Evolutionary conservation across 2,888 invertebrate genomes (phyloP).

Genomic region (Cyrtodaria siliqua): DNA sequence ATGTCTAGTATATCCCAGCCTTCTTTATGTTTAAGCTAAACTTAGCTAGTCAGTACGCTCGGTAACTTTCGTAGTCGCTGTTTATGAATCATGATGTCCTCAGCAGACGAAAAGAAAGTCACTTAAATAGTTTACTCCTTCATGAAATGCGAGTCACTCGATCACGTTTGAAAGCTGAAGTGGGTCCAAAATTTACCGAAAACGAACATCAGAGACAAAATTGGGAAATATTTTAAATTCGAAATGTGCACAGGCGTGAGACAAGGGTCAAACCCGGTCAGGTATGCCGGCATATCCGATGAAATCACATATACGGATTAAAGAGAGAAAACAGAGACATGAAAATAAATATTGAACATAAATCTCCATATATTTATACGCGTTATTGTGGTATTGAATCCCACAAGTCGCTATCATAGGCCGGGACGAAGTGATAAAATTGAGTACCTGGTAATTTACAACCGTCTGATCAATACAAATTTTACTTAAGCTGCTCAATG

Average conservation of each 20-base stretch:
- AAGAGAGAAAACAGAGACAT: conserved; percentile 1
- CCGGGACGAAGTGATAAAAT: conserved; percentile 6
- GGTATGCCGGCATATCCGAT: not conserved
- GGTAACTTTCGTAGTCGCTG: too few species aligned
- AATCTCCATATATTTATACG: conserved; percentile 10
- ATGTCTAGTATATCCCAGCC: too few species aligned
- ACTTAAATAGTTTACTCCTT: too few species aligned
- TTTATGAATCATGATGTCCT: too few species aligned
- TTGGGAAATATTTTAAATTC: not conserved
- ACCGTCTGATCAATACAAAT: conserved; percentile 4
- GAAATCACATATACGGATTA: conserved; percentile 2
- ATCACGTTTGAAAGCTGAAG: too few species aligned
- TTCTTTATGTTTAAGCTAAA: too few species aligned
- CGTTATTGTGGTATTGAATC: not conserved
- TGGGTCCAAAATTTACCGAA: too few species aligned
- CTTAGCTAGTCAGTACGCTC: too few species aligned
- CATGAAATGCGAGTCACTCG: too few species aligned
- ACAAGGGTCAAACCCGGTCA: conserved; percentile 9
- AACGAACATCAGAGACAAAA: not conserved
- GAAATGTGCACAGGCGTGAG: conserved; percentile 12
- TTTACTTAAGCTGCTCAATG: not conserved
- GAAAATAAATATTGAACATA: conserved; percentile 10
- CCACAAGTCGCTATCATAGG: not conserved
- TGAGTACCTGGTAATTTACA: not conserved
- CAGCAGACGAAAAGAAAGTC: too few species aligned